These are phyloP conservation scores for Odontomachus brunneus DNA, from an alignment of 1,140 invertebrate species.

Conservation along the genomic window DNA sequence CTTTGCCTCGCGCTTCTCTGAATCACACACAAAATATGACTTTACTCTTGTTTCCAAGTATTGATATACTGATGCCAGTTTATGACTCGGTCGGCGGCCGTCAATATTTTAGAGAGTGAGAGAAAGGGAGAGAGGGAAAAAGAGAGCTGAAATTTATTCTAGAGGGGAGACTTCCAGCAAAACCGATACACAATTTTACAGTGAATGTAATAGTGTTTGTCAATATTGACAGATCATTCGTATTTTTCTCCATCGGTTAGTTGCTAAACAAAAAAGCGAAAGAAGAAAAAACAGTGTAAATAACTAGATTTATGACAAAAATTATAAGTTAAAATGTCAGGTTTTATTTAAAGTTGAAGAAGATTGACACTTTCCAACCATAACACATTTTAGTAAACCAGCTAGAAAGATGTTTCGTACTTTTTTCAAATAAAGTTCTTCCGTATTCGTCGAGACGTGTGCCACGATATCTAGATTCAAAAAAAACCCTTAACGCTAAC, in stretches of 20 bases:
- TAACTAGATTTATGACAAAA: background rate
- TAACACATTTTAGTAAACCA: background rate
- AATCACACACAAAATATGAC: background rate
- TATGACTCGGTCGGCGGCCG: background rate
- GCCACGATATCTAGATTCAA: too few relatives aligned
- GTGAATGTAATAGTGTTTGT: conserved; percentile 1
- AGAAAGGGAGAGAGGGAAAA: background rate
- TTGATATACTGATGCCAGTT: background rate
- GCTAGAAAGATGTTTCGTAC: too few relatives aligned
- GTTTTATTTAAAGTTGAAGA: background rate
- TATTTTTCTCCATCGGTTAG: conserved; percentile 3
- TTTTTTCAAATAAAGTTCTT: too few relatives aligned
- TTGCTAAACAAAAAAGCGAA: too few relatives aligned
- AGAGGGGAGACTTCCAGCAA: background rate
- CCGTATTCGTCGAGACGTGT: too few relatives aligned
- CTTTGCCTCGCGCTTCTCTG: background rate
- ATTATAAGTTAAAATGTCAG: background rate
- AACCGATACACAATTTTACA: conserved; percentile 17
- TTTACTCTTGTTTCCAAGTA: background rate
- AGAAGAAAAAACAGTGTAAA: background rate
- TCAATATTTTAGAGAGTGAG: background rate
- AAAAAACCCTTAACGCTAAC: too few relatives aligned
- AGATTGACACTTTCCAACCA: background rate
- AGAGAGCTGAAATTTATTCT: background rate
- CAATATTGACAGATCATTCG: conserved; percentile 20